Percentiles rank a stretch among this genome's conserved stretches.
These are phyloP conservation scores for Scaptodrosophila lebanonensis DNA, from an alignment of 1,140 invertebrate genomes.

Conservation along the genomic window DNA sequence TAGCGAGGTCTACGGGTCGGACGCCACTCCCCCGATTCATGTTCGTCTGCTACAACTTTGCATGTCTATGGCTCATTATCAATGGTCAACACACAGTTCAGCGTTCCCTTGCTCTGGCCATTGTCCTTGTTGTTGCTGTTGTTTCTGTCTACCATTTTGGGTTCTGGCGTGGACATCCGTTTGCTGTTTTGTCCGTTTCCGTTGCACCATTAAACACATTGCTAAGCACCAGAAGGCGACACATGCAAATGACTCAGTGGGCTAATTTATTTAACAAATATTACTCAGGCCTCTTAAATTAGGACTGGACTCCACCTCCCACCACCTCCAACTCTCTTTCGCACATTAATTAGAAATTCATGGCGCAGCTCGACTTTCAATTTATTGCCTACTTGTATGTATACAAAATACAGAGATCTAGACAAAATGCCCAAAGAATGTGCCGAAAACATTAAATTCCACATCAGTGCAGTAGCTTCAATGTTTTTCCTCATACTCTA, in stretches of 20 bases:
- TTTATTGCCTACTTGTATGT: conserved; percentile 51
- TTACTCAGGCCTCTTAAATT: conserved; percentile 10
- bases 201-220: background rate
- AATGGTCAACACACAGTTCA: background rate
- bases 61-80: conserved; percentile 40
- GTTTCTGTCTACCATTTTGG: background rate
- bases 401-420: no score
- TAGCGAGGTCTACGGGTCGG: no score
- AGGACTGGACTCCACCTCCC: no score
- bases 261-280: conserved; percentile 65
- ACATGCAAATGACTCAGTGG: conserved; percentile 29
- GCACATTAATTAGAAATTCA: conserved; percentile 57
- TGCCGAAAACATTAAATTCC: no score
- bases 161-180: background rate
- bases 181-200: conserved; percentile 2
- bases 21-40: conserved; percentile 8
- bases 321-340: background rate
- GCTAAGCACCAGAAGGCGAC: conserved; percentile 1
- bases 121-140: background rate
- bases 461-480: no score
- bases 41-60: conserved; percentile 24
- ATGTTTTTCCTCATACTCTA: no score
- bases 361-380: conserved; percentile 36
- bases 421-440: background rate
- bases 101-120: background rate